Conservation (phyloP, 30 jellyfish, hydroid and myxozoan genomes). For the Aurelia coerulea region DNA sequence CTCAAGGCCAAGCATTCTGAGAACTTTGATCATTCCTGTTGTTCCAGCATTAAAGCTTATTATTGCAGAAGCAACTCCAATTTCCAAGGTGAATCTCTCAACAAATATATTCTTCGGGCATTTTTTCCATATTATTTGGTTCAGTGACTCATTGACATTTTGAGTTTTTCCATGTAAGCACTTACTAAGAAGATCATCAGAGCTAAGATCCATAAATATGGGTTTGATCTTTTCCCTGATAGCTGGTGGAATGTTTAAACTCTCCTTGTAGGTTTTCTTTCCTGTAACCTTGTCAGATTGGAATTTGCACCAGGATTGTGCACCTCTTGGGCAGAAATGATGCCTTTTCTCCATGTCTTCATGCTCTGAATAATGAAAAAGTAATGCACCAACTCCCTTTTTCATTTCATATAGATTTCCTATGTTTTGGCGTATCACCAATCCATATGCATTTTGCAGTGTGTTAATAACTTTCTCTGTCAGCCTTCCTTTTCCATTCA, state of each 20-base stretch:
- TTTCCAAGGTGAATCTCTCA: too few relatives aligned
- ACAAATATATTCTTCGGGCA: too few relatives aligned
- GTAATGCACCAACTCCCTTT: background rate
- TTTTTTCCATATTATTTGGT: background rate
- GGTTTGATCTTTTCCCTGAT: background rate
- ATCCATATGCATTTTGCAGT: background rate
- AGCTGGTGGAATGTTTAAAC: background rate
- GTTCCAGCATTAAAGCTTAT: too few relatives aligned
- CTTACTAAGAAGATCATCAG: background rate
- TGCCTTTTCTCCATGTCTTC: background rate
- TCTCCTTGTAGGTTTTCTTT: background rate
- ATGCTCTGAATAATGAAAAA: background rate
- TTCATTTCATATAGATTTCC: background rate
- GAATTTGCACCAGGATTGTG: background rate
- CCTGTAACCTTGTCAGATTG: background rate
- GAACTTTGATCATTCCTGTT: too few relatives aligned
- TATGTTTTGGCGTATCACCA: background rate
- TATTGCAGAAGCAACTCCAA: too few relatives aligned
- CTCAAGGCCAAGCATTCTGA: too few relatives aligned
- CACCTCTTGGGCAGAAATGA: background rate
- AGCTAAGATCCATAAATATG: background rate
- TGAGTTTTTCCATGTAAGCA: background rate
- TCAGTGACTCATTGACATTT: background rate
- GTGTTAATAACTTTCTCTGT: background rate
- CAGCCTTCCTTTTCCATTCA: slow-evolving; percentile 5